Conservation (phyloP, 2,888 invertebrate genomes). For the Sesia bembeciformis region DNA sequence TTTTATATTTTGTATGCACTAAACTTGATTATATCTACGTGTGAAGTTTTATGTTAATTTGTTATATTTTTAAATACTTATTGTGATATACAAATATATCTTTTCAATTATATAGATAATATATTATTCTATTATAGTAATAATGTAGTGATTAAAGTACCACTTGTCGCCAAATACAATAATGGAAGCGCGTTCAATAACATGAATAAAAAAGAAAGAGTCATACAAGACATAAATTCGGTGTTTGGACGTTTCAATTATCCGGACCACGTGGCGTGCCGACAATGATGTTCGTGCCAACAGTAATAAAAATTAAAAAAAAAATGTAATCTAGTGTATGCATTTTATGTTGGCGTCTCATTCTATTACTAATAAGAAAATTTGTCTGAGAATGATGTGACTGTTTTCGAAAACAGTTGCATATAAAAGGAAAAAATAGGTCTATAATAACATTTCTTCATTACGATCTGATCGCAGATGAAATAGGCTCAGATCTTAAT, state of each 20-base stretch:
- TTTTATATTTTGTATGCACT: no score
- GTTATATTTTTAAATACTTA: no score
- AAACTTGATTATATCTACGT: no score
- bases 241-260: conserved; percentile 72
- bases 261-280: conserved; percentile 66
- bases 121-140: no score
- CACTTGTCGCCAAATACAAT: not conserved
- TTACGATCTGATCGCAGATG: conserved; percentile 46
- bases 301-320: conserved; percentile 56
- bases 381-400: not conserved
- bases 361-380: not conserved
- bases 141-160: no score
- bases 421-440: not conserved
- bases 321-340: conserved; percentile 22
- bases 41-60: no score
- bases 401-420: not conserved
- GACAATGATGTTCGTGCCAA: conserved; percentile 64
- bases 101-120: no score
- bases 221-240: conserved; percentile 62
- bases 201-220: conserved; percentile 7
- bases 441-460: conserved; percentile 39
- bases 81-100: no score
- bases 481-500: conserved; percentile 48
- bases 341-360: not conserved
- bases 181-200: not conserved